Evolutionary conservation across 1,140 invertebrate species (phyloP).

Genomic region (Orchesella cincta): DNA sequence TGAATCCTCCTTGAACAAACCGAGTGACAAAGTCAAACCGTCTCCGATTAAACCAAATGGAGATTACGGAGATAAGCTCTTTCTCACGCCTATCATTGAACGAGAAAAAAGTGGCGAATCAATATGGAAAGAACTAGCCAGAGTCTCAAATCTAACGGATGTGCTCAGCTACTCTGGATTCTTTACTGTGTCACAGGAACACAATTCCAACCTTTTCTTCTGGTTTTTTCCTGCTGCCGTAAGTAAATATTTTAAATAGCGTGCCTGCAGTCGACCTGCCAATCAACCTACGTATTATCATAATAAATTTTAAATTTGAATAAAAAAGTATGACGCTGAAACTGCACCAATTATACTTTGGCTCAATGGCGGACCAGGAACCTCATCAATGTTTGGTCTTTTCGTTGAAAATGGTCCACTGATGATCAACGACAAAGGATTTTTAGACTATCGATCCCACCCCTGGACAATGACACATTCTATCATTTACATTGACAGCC

Average conservation of each 20-base stretch:
- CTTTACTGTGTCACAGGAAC: conserved; percentile 73
- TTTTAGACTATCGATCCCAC: conserved; percentile 56
- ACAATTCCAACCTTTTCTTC: conserved; percentile 82
- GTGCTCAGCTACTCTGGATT: conserved; percentile 68
- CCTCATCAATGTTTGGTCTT: conserved; percentile 60
- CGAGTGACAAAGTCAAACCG: not conserved
- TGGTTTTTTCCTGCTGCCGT: conserved; percentile 81
- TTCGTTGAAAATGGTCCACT: conserved; percentile 62
- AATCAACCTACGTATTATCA: no score
- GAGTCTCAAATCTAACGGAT: conserved; percentile 53
- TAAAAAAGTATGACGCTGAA: conserved; percentile 51
- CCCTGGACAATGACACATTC: conserved; percentile 58
- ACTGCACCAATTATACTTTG: conserved; percentile 60
- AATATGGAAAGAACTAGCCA: conserved; percentile 52
- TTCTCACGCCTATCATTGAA: conserved; percentile 61
- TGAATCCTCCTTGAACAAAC: not conserved
- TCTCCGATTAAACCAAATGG: not conserved
- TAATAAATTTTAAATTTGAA: no score
- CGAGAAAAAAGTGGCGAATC: conserved; percentile 40
- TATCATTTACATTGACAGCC: conserved; percentile 53
- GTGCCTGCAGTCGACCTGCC: no score
- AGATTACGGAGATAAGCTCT: conserved; percentile 57
- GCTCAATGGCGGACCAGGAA: conserved; percentile 63
- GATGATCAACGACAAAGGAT: conserved; percentile 57
- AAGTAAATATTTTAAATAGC: conserved; percentile 39